Percentiles rank a stretch among this genome's conserved stretches.
Evolutionary conservation across 2,113 vertebrate species (phyloP).

Genomic region (Shinisaurus crocodilurus): DNA sequence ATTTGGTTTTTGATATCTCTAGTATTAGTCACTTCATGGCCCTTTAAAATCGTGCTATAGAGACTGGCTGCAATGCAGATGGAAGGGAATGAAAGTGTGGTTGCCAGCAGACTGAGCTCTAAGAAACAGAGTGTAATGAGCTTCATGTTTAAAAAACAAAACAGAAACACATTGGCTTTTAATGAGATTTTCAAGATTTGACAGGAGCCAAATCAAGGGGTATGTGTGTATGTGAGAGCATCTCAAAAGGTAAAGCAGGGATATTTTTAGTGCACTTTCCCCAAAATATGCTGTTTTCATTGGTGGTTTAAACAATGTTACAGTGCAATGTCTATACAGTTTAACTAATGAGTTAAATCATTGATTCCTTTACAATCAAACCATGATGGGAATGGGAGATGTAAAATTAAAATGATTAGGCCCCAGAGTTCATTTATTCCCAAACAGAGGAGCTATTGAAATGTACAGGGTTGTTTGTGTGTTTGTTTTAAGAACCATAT

Average conservation of each 20-base stretch:
- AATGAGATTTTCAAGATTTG: slow-evolving; percentile 58
- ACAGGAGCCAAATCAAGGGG: slow-evolving; percentile 27
- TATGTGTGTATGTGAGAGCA: background rate
- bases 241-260: slow-evolving; percentile 15
- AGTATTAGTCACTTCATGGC: slow-evolving; percentile 55
- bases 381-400: background rate
- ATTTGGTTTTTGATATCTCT: slow-evolving; percentile 43
- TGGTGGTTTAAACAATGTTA: background rate
- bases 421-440: background rate
- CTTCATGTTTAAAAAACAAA: slow-evolving; percentile 52
- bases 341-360: background rate
- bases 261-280: slow-evolving; percentile 10
- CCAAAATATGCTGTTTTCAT: slow-evolving; percentile 45
- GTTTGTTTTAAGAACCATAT: background rate
- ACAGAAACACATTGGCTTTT: slow-evolving; percentile 50
- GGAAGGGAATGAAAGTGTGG: slow-evolving; percentile 46
- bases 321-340: background rate
- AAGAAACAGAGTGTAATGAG: slow-evolving; percentile 61
- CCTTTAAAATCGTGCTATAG: slow-evolving; percentile 46
- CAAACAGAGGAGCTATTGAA: background rate
- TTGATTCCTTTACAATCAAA: background rate
- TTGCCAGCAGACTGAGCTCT: slow-evolving; percentile 49
- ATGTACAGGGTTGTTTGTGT: background rate
- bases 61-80: slow-evolving; percentile 36
- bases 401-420: background rate